A percentile compares a stretch with the other conserved stretches of the same genome.
Evolutionary conservation across 1,140 invertebrate genomes (phyloP).

Genomic region (Cardiocondyla obscurior): DNA sequence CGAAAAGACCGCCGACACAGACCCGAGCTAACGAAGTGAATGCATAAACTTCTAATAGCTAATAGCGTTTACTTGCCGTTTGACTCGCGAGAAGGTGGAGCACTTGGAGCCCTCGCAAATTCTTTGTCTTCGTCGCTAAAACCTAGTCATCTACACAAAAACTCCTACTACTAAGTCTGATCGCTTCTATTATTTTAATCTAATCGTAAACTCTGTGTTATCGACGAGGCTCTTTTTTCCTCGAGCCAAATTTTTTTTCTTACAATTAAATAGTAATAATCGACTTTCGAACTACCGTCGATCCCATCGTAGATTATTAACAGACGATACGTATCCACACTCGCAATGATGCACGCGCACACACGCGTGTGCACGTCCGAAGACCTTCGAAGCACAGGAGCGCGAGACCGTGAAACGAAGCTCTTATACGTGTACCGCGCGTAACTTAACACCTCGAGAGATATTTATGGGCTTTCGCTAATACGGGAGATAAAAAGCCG

Average conservation of each 20-base stretch:
- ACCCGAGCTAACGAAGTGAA: constrained; percentile 14
- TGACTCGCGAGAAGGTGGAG: constrained; percentile 47
- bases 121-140: too few species aligned
- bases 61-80: constrained; percentile 71
- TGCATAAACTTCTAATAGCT: constrained; percentile 71
- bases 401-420: constrained; percentile 19
- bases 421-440: constrained; percentile 62
- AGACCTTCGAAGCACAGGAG: too few species aligned
- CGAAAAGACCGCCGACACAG: constrained; percentile 22
- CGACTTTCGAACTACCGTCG: constrained; percentile 65
- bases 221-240: too few species aligned
- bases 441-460: constrained; percentile 71
- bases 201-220: too few species aligned
- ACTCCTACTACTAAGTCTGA: too few species aligned
- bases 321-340: constrained; percentile 37
- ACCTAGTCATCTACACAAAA: too few species aligned
- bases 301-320: constrained; percentile 68
- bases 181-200: too few species aligned
- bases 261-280: too few species aligned
- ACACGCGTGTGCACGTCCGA: neutral
- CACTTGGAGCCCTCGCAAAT: constrained; percentile 35
- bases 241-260: too few species aligned
- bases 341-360: neutral
- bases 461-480: constrained; percentile 69
- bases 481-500: constrained; percentile 69